A percentile compares a stretch with the other conserved stretches of the same genome.
These are phyloP conservation scores for Paramormyrops kingsleyae DNA, from an alignment of 2,113 vertebrate genomes.

Conservation along the genomic window DNA sequence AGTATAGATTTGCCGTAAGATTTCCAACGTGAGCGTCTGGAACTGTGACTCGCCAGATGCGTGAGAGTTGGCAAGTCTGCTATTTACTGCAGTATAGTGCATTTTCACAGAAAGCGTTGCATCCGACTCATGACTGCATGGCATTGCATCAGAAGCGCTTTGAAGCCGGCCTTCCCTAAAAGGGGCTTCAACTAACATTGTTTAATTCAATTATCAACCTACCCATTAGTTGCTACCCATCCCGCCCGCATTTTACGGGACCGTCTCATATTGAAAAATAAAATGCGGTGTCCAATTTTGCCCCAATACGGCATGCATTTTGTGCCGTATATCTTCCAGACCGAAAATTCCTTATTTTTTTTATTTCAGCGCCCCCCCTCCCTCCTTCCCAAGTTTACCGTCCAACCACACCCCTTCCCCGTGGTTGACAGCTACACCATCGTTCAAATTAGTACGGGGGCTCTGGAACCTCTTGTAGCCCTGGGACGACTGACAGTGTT, in stretches of 20 bases:
- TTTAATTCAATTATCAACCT: background rate
- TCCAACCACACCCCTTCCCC: background rate
- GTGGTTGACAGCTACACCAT: background rate
- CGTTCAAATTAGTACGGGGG: background rate
- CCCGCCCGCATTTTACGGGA: background rate
- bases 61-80: background rate
- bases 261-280: background rate
- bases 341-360: background rate
- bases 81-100: background rate
- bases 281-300: background rate
- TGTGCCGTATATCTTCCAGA: background rate
- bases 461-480: background rate
- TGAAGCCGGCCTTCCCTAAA: background rate
- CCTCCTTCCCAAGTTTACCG: too few relatives aligned
- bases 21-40: background rate
- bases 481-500: background rate
- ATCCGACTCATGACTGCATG: too few relatives aligned
- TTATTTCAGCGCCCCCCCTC: background rate
- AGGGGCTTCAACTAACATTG: background rate
- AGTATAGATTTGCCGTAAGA: background rate
- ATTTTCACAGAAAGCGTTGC: background rate
- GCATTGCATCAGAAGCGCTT: background rate
- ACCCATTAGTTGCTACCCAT: background rate
- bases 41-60: background rate
- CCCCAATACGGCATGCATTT: background rate